phyloP scores from a whole-genome alignment of 2,797 vertebrate species.

The Meriones psammophilus region DNA sequence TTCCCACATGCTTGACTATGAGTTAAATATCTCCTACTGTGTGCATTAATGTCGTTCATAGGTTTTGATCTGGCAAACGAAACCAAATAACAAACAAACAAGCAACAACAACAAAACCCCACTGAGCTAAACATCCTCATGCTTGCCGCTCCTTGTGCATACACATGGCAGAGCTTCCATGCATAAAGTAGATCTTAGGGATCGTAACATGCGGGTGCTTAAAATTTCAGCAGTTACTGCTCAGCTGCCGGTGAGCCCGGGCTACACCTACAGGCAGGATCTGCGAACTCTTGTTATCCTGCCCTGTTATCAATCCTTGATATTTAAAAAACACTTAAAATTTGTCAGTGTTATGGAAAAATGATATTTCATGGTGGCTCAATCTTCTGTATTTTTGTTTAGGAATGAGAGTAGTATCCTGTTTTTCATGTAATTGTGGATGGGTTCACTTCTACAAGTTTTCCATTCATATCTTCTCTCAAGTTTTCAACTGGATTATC shows the following conservation, averaged over 20 bases:
- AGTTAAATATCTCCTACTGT: neutral
- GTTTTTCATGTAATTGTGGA: neutral
- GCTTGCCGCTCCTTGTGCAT: neutral
- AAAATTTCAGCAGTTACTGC: neutral
- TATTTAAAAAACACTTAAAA: neutral
- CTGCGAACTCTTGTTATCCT: neutral
- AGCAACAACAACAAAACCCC: too few relatives aligned
- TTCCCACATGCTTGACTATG: neutral
- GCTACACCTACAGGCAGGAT: neutral
- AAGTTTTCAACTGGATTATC: constrained; percentile 1
- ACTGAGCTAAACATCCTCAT: neutral
- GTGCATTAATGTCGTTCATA: neutral
- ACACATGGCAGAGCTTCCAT: neutral
- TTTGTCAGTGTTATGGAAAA: constrained; percentile 1
- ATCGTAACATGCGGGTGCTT: neutral
- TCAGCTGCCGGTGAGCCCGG: neutral
- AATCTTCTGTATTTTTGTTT: neutral
- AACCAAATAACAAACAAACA: too few relatives aligned
- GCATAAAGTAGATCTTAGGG: neutral
- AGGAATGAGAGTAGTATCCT: neutral
- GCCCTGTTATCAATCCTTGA: neutral
- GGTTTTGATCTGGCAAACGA: neutral
- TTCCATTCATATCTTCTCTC: neutral
- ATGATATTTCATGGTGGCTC: neutral
- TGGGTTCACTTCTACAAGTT: neutral